phyloP scores from a whole-genome alignment of 2,888 invertebrate genomes.

The Lomographa bimaculata region DNA sequence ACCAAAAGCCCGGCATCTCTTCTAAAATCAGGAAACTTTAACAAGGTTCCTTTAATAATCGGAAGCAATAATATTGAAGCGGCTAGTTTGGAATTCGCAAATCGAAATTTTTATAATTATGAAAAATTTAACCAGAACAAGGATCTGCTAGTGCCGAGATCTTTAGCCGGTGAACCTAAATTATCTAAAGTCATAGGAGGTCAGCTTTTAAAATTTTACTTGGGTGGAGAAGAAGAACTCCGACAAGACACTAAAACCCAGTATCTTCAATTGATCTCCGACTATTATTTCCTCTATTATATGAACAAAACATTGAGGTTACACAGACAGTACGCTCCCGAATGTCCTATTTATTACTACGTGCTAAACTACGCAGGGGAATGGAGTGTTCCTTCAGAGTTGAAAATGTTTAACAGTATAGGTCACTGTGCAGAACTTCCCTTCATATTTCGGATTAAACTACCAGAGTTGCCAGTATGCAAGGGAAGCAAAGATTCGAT shows the following conservation, averaged over 20 bases:
- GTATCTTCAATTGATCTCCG: constrained; percentile 67
- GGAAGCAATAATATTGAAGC: constrained; percentile 70
- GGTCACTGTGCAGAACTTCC: constrained; percentile 69
- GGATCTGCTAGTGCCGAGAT: constrained; percentile 58
- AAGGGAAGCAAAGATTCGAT: constrained; percentile 66
- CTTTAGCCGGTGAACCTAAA: constrained; percentile 50
- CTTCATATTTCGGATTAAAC: constrained; percentile 61
- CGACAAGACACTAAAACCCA: constrained; percentile 59
- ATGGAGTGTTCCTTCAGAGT: constrained; percentile 56
- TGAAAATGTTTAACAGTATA: constrained; percentile 55
- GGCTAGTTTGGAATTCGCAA: constrained; percentile 50
- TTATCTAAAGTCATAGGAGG: constrained; percentile 56
- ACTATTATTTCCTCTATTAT: constrained; percentile 70
- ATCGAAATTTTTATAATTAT: constrained; percentile 55
- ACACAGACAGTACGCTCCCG: constrained; percentile 57
- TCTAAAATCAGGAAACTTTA: constrained; percentile 66
- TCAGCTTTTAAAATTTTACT: constrained; percentile 65
- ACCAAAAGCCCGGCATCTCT: constrained; percentile 63
- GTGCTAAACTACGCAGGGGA: constrained; percentile 64
- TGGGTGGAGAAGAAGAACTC: constrained; percentile 55
- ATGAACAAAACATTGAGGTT: constrained; percentile 65
- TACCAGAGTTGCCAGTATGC: constrained; percentile 40
- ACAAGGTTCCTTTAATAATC: constrained; percentile 73
- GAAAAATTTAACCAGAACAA: constrained; percentile 61
- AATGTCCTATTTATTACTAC: constrained; percentile 67